Evolutionary conservation across 2,797 vertebrate genomes (phyloP).

Genomic region (Liparis tanakae): DNA sequence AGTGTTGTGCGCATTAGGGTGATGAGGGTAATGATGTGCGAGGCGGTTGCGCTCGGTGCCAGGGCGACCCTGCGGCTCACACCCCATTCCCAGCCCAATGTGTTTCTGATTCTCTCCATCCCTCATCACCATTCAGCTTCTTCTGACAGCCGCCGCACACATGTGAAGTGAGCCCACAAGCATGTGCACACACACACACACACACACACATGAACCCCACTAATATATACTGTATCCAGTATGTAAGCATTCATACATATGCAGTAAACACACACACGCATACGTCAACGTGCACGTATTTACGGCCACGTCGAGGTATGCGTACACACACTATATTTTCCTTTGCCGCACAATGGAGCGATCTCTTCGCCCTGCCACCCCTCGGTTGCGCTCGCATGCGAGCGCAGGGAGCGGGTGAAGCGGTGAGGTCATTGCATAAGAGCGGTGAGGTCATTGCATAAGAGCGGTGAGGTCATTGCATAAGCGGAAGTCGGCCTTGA

Average conservation of each 20-base stretch:
- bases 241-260: constrained; percentile 31
- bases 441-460: constrained; percentile 78
- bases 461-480: constrained; percentile 73
- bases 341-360: constrained; percentile 45
- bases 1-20: constrained; percentile 83
- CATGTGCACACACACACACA: constrained; percentile 1
- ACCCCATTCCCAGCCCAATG: constrained; percentile 80
- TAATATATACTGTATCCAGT: constrained; percentile 6
- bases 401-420: constrained; percentile 66
- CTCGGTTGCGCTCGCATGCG: constrained; percentile 39
- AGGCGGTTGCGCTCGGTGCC: constrained; percentile 78
- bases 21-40: constrained; percentile 86
- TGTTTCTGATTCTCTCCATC: constrained; percentile 83
- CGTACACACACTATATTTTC: constrained; percentile 59
- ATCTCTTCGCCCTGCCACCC: constrained; percentile 37
- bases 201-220: constrained; percentile 8
- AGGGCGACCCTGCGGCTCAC: constrained; percentile 83
- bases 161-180: constrained; percentile 62
- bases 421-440: constrained; percentile 74
- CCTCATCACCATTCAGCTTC: constrained; percentile 78
- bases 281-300: constrained; percentile 48
- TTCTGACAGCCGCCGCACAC: constrained; percentile 73
- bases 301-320: constrained; percentile 63
- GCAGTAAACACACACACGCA: constrained; percentile 31
- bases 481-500: constrained; percentile 69